Conservation (phyloP, 2,113 vertebrate genomes). For the Poecilia latipinna region DNA sequence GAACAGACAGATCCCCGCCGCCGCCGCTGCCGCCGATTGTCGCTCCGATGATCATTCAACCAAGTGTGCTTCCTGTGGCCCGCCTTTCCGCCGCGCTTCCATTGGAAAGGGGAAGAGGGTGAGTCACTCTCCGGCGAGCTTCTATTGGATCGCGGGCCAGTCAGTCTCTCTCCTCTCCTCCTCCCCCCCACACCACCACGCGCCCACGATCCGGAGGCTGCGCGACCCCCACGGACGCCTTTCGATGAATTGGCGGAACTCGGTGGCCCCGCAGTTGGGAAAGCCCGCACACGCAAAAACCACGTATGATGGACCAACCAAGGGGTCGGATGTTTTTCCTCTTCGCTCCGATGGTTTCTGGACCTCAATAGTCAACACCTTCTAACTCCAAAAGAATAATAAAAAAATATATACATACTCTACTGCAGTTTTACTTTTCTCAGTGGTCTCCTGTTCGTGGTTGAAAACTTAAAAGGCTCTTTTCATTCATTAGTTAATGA, state of each 20-base stretch:
- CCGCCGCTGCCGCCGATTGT: conserved; percentile 48
- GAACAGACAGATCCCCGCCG: too few species aligned
- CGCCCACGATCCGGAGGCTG: not conserved
- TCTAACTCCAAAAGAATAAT: not conserved
- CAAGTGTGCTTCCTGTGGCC: conserved; percentile 79
- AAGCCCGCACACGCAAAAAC: conserved; percentile 6
- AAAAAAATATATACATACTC: too few species aligned
- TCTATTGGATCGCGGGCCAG: conserved; percentile 75
- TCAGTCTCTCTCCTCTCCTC: conserved; percentile 36
- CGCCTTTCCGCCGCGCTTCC: conserved; percentile 67
- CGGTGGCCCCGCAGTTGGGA: conserved; percentile 59
- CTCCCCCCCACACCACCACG: too few species aligned
- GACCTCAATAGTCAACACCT: not conserved
- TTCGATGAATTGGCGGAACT: conserved; percentile 65
- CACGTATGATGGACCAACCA: not conserved
- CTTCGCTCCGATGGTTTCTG: not conserved
- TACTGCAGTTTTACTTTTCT: too few species aligned
- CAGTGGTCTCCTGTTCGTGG: too few species aligned
- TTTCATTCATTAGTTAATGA: too few species aligned
- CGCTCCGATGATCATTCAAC: conserved; percentile 79
- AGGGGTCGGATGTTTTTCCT: not conserved
- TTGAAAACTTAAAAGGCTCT: too few species aligned
- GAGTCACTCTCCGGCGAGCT: conserved; percentile 60
- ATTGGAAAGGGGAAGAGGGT: conserved; percentile 75
- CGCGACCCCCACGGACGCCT: conserved; percentile 38